Conservation (phyloP, 2,797 vertebrate species). For the Silurus lanzhouensis region DNA sequence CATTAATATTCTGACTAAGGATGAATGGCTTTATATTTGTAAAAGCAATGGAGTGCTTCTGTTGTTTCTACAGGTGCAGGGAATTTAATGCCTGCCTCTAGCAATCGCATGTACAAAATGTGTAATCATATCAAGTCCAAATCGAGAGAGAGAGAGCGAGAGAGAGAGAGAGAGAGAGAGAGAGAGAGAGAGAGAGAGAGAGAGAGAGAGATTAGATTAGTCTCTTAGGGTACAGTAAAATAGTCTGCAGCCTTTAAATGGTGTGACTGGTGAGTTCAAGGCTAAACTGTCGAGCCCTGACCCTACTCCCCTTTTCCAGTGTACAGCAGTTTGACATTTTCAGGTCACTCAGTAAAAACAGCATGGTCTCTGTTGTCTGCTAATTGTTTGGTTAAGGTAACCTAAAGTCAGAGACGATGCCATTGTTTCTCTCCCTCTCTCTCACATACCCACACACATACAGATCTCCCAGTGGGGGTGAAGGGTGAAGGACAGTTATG, state of each 20-base stretch:
- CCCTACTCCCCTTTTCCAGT: conserved; percentile 36
- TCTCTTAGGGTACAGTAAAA: conserved; percentile 27
- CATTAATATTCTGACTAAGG: conserved; percentile 69
- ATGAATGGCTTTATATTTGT: conserved; percentile 73
- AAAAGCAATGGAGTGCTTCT: conserved; percentile 65
- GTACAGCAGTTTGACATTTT: conserved; percentile 46
- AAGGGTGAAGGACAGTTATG: conserved; percentile 60
- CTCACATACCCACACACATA: conserved; percentile 38
- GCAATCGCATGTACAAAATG: conserved; percentile 64
- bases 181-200: conserved; percentile 14
- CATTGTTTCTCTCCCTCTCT: not conserved
- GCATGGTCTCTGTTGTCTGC: conserved; percentile 49
- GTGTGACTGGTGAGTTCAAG: conserved; percentile 45
- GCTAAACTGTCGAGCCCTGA: conserved; percentile 37
- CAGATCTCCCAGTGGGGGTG: conserved; percentile 49
- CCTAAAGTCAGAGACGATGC: conserved; percentile 49
- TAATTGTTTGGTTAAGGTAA: conserved; percentile 56
- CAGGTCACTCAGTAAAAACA: conserved; percentile 49
- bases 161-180: not conserved
- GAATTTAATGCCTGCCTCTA: conserved; percentile 65
- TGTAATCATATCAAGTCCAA: conserved; percentile 71
- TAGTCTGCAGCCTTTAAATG: conserved; percentile 33
- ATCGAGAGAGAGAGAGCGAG: not conserved
- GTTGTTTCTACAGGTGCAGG: conserved; percentile 68
- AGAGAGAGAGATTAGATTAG: not conserved